Percentiles rank a stretch among this genome's conserved stretches.
These are phyloP conservation scores for Styela clava DNA, from an alignment of 23 tunicate genomes.

Conservation along the genomic window DNA sequence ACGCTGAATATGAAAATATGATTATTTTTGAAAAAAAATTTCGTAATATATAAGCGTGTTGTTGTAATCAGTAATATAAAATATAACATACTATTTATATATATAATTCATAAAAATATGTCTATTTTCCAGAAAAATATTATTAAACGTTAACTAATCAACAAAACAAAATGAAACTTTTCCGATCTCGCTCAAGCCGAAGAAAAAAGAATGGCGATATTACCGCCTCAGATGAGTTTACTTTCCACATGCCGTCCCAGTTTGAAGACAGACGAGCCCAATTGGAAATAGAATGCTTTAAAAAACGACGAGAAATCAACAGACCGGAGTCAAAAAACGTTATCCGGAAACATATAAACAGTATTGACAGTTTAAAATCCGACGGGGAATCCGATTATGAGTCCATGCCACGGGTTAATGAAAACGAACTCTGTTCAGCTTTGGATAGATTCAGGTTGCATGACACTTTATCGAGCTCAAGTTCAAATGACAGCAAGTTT, in stretches of 20 bases:
- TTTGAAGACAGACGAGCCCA: neutral
- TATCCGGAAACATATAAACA: constrained; percentile 6
- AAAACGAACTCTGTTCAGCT: constrained; percentile 2
- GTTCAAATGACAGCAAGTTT: neutral
- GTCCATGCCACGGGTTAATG: constrained; percentile 10
- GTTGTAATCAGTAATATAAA: no score
- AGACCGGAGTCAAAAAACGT: neutral
- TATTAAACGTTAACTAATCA: no score
- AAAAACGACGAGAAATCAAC: constrained; percentile 6
- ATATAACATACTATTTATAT: no score
- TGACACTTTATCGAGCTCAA: constrained; percentile 13
- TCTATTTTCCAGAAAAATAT: neutral
- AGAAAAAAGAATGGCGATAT: neutral
- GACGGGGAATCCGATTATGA: constrained; percentile 20
- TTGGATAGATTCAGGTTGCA: constrained; percentile 8
- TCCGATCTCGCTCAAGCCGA: neutral
- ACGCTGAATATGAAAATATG: no score
- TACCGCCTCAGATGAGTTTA: constrained; percentile 4
- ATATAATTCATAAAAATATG: no score
- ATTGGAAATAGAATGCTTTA: constrained; percentile 18
- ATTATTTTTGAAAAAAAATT: no score
- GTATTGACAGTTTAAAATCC: constrained; percentile 7
- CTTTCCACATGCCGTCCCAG: constrained; percentile 6
- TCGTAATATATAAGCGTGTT: no score
- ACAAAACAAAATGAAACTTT: constrained; percentile 15